Conservation (phyloP, 2,113 vertebrate species). For the Electrona antarctica region DNA sequence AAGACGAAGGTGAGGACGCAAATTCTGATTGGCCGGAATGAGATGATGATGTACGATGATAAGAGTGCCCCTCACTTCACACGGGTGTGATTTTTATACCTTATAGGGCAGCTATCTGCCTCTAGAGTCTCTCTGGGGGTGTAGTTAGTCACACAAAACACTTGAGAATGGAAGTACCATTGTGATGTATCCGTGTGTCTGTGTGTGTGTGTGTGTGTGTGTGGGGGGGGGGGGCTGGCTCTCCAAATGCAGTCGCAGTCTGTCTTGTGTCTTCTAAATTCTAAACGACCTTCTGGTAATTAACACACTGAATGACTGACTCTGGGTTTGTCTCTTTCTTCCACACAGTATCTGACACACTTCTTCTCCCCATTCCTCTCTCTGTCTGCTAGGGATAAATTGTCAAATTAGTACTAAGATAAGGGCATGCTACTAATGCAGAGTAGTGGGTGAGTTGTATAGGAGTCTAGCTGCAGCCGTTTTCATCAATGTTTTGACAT, state of each 20-base stretch:
- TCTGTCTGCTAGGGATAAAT: constrained; percentile 28
- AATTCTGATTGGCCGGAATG: no score
- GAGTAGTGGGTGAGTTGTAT: not conserved
- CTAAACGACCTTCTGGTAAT: constrained; percentile 41
- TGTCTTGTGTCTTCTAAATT: not conserved
- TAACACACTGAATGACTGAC: not conserved
- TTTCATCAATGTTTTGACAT: constrained; percentile 19
- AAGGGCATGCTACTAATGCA: constrained; percentile 15
- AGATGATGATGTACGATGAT: no score
- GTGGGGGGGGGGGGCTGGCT: constrained; percentile 25
- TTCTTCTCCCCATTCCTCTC: not conserved
- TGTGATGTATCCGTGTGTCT: no score
- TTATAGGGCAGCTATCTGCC: constrained; percentile 28
- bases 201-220: no score
- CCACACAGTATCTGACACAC: no score
- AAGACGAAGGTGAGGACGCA: no score
- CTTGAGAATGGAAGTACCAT: constrained; percentile 29
- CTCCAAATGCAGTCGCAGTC: constrained; percentile 10
- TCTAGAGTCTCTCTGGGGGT: constrained; percentile 28
- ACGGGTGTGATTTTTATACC: constrained; percentile 10
- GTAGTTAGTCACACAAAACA: constrained; percentile 13
- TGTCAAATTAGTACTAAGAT: constrained; percentile 20
- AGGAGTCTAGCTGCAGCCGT: not conserved
- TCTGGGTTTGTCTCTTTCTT: not conserved
- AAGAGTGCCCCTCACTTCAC: no score